Evolutionary conservation across 2,113 vertebrate species (phyloP).

Genomic region (Emydocephalus ijimae): DNA sequence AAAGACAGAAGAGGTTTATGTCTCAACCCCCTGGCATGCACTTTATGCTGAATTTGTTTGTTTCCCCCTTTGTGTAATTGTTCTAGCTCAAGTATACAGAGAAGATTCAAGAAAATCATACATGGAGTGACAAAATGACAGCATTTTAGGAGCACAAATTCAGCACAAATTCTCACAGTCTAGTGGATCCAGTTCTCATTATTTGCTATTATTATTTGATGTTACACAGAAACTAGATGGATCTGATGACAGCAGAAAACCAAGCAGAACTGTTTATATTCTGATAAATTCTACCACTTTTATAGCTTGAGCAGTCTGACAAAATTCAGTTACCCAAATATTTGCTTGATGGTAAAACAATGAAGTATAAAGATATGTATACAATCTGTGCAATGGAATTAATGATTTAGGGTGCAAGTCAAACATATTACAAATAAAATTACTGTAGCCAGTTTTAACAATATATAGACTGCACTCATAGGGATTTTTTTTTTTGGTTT

Average conservation of each 20-base stretch:
- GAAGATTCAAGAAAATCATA: slow-evolving; percentile 17
- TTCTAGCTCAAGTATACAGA: slow-evolving; percentile 15
- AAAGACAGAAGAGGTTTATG: slow-evolving; percentile 16
- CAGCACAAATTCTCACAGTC: slow-evolving; percentile 18
- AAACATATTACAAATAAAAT: slow-evolving; percentile 7
- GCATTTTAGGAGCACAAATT: slow-evolving; percentile 10
- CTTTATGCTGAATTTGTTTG: slow-evolving; percentile 11
- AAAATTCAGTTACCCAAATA: slow-evolving; percentile 14
- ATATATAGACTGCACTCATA: slow-evolving; percentile 17
- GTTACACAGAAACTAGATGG: slow-evolving; percentile 9
- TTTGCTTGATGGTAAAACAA: slow-evolving; percentile 7
- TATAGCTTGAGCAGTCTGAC: neutral
- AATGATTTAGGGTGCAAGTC: slow-evolving; percentile 9
- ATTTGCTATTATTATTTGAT: slow-evolving; percentile 9
- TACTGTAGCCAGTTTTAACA: slow-evolving; percentile 9
- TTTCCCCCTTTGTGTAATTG: neutral
- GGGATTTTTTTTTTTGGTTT: slow-evolving; percentile 39
- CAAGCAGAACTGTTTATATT: slow-evolving; percentile 5
- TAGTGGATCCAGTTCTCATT: slow-evolving; percentile 18
- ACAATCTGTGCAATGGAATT: slow-evolving; percentile 24
- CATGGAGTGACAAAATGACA: neutral
- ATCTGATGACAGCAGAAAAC: slow-evolving; percentile 14
- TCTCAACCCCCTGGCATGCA: slow-evolving; percentile 20
- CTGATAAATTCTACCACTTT: slow-evolving; percentile 3
- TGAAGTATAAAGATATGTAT: slow-evolving; percentile 15